Evolutionary conservation across 2,113 vertebrate genomes (phyloP), one percentile per base, ranked within the genome.

Genomic region (Eulemur rufifrons): DNA sequence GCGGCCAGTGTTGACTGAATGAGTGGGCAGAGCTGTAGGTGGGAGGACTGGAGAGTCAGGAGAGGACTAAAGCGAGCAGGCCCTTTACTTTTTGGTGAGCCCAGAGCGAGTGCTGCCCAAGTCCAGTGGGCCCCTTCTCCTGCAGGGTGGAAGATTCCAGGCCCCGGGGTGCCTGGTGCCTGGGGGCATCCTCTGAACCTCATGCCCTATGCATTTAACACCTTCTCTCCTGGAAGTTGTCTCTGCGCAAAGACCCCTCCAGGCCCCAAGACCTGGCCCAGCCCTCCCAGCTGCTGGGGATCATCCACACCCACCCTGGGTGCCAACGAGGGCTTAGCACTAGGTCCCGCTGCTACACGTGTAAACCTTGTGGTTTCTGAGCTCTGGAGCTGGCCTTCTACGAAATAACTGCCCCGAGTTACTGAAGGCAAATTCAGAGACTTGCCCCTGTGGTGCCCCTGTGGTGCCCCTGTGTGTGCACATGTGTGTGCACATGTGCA

Each of bases 331-430:
- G 10, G 4, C 95, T 96, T 94, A 96, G 95, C 89, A 78, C 85
- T 94, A 86, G 83, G 90, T 93, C 94, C 97, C 3, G 5, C 96
- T 47, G 95, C 96, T 91, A 93, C 96, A 91, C 85, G 89, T 86
- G 94, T 86, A 95, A 97, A 96, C 97, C 83, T 88, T 85, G 95
- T 96, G 96, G 98, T 86, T 82, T 37, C 93, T 81, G 63, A 56
- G 93, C 86, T 83, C 73, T 91, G 0, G n/a, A 94, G 94, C 92
- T 84, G 0, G 86, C 97, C 93, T 97, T 98, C 97, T 96, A 90
- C 97, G 97, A 95, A 95, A 94, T 91, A 81, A 96, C 96, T 56
- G 97, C 89, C 96, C 95, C 61, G 88, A 97, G 95, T 97, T 95
- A 93, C 84, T 93, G 97, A 97, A 25, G 96, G 95, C 95, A 95